Evolutionary conservation across 2,888 invertebrate genomes (phyloP).

Genomic region (Dromius quadrimaculatus): DNA sequence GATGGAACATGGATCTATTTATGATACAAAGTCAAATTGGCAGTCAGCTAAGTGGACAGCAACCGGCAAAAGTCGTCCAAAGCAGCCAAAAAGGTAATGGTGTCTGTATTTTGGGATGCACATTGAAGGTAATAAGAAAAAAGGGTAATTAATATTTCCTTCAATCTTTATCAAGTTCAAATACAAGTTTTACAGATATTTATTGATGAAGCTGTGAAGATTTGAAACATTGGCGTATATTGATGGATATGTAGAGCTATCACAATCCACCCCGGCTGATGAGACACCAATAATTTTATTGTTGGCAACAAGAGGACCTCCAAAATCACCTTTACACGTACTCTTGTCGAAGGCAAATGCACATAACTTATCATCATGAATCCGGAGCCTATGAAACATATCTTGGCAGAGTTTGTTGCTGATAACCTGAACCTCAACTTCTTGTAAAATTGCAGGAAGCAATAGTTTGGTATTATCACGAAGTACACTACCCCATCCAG

Average conservation of each 20-base stretch:
- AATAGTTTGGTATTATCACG: neutral
- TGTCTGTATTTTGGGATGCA: too few relatives aligned
- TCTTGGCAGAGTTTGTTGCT: neutral
- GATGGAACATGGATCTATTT: too few relatives aligned
- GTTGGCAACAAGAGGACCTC: constrained; percentile 1
- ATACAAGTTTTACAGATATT: constrained; percentile 13
- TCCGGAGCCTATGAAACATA: too few relatives aligned
- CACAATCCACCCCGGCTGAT: too few relatives aligned
- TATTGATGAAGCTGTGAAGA: neutral
- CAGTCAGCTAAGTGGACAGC: too few relatives aligned
- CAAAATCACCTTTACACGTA: constrained; percentile 15
- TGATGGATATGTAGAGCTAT: neutral
- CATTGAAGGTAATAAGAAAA: too few relatives aligned
- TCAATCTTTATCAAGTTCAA: too few relatives aligned
- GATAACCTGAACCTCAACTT: neutral
- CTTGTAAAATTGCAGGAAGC: neutral
- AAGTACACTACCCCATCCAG: constrained; percentile 68
- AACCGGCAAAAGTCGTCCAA: too few relatives aligned
- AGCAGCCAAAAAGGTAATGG: too few relatives aligned
- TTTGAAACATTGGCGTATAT: constrained; percentile 6
- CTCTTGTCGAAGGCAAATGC: neutral
- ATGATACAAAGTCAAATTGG: too few relatives aligned
- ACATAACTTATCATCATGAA: constrained; percentile 4
- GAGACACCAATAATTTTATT: constrained; percentile 6
- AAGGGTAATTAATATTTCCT: too few relatives aligned